These are phyloP conservation scores for Callyntrura sp. DNA, from an alignment of 2,888 invertebrate genomes.

Conservation along the genomic window DNA sequence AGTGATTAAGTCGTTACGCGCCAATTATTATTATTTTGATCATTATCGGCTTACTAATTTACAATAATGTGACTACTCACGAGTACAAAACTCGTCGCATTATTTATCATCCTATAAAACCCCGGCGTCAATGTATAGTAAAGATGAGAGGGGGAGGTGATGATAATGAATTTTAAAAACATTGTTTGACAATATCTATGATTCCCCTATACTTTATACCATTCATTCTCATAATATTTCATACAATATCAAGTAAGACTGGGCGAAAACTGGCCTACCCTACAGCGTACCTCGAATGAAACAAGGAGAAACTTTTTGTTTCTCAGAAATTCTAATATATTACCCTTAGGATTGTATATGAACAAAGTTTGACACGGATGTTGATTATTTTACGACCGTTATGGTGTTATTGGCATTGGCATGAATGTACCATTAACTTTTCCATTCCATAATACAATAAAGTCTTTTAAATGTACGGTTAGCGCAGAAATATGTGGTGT, in stretches of 20 bases:
- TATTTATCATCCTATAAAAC: too few species aligned
- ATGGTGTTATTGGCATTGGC: constrained; percentile 40
- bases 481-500: constrained; percentile 2
- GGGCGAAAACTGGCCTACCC: constrained; percentile 72
- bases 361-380: constrained; percentile 52
- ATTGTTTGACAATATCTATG: constrained; percentile 12
- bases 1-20: too few species aligned
- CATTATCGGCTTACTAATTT: constrained; percentile 23
- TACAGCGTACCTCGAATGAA: constrained; percentile 40
- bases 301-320: neutral
- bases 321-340: constrained; percentile 37
- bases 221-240: neutral
- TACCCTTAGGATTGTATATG: neutral
- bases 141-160: constrained; percentile 15
- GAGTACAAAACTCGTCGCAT: neutral
- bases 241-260: neutral
- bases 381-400: constrained; percentile 59
- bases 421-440: constrained; percentile 49
- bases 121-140: too few species aligned
- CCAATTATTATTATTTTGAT: too few species aligned
- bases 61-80: neutral
- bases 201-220: neutral
- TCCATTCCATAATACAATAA: constrained; percentile 36
- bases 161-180: constrained; percentile 48
- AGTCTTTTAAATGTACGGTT: neutral